phyloP scores from a whole-genome alignment of 2,888 invertebrate species.

The Polydesmus complanatus region DNA sequence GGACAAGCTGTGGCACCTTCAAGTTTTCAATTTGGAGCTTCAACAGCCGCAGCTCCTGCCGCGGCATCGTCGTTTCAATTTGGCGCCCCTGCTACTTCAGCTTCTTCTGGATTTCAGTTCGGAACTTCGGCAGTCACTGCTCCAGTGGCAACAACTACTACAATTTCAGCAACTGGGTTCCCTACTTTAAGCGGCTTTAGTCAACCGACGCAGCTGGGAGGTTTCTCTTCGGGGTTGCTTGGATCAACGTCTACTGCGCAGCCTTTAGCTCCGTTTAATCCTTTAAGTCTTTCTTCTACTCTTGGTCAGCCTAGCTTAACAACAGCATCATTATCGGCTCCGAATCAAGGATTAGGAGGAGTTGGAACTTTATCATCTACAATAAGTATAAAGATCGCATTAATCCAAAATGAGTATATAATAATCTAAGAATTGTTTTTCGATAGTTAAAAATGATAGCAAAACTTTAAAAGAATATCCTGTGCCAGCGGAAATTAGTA shows the following conservation, averaged over 20 bases:
- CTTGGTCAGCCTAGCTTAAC: no score
- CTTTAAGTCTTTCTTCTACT: background rate
- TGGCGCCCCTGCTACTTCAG: slow-evolving; percentile 5
- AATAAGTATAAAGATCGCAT: no score
- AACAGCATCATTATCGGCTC: no score
- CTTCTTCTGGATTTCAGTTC: no score
- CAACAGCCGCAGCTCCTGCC: background rate
- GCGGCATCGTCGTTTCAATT: background rate
- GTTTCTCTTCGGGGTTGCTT: slow-evolving; percentile 13
- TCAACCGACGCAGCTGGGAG: no score
- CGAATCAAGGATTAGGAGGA: no score
- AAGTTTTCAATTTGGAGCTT: background rate
- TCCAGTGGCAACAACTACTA: slow-evolving; percentile 16
- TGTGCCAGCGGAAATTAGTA: slow-evolving; percentile 61
- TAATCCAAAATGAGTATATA: no score
- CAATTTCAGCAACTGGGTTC: slow-evolving; percentile 16
- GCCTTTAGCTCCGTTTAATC: background rate
- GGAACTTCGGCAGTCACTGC: no score
- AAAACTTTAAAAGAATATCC: slow-evolving; percentile 47
- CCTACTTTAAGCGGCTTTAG: no score
- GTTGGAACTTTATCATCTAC: slow-evolving; percentile 38
- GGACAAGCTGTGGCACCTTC: background rate
- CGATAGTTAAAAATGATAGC: slow-evolving; percentile 26
- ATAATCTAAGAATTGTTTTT: background rate
- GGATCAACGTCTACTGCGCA: slow-evolving; percentile 14